Evolutionary conservation across 1,140 invertebrate species (phyloP).

Genomic region (Streblospio benedicti): DNA sequence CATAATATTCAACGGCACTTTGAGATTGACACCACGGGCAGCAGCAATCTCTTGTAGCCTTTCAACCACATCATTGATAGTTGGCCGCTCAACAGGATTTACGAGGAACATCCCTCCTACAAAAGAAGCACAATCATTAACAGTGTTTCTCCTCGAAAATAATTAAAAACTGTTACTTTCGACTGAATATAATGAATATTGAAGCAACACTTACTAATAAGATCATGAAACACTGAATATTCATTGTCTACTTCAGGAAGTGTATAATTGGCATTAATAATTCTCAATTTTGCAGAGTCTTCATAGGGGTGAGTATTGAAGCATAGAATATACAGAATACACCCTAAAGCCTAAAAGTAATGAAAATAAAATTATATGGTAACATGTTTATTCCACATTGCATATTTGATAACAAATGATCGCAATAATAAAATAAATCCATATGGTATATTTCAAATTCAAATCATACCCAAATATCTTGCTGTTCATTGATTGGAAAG

Average conservation of each 20-base stretch:
- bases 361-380: background rate
- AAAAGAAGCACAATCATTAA: constrained; percentile 18
- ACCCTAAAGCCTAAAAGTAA: constrained; percentile 68
- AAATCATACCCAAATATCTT: constrained; percentile 75
- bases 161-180: background rate
- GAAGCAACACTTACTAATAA: constrained; percentile 64
- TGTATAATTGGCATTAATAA: constrained; percentile 90
- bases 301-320: constrained; percentile 94
- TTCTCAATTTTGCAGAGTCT: constrained; percentile 86
- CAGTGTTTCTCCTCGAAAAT: too few species aligned
- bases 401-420: too few species aligned
- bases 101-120: constrained; percentile 68
- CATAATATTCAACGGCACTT: constrained; percentile 29
- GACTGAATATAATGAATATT: background rate
- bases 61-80: constrained; percentile 70
- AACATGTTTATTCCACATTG: too few species aligned
- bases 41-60: constrained; percentile 77
- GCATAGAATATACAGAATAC: constrained; percentile 84
- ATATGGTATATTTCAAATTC: too few species aligned
- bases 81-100: constrained; percentile 68
- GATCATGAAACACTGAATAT: constrained; percentile 76
- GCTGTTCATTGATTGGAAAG: constrained; percentile 69
- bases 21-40: constrained; percentile 51
- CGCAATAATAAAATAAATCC: too few species aligned
- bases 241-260: constrained; percentile 70